Base-by-base conservation (phyloP, 2,113 vertebrate species). In the Proteles cristata region DNA sequence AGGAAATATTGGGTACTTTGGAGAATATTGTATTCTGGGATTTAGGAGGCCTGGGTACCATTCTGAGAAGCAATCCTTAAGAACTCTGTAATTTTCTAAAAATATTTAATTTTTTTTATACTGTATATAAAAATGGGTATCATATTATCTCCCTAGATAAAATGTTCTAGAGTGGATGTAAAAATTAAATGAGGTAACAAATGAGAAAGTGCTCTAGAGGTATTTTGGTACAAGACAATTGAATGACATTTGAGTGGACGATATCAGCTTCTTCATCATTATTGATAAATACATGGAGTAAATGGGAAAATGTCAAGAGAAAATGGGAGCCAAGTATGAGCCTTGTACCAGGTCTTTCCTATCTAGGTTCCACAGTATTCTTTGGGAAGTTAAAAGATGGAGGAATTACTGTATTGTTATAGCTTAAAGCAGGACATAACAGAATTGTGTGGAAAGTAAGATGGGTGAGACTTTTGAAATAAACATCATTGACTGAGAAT, bases 311-410 rank as follows among this genome's bases (percentile, higher is more conserved):
- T 61, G 63, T 55, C 48, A 65, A 53, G 23, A 33, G 3, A 16
- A 39, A 63, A 25, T 53, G 9, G 14, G 14, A 87, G 11, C 28
- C 17, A 25, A 5, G 4, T 4, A 9, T 11, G 28, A 81, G n/a
- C 1, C 14, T 86, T 2, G 0, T 33, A 6, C 3, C 11, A 14
- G 4, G 0, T 1, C 15, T 68, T 31, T 55, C 19, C 15, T 31
- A 33, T 5, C 6, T 53, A 8, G 35, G 35, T 15, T 53, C 55
- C 43, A 65, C 5, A 5, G 11, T 69, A 80, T 66, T 23, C 11
- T 89, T 53, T 21, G 25, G 4, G 3, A 79, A 93, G 12, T 74
- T 68, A 43, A 77, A 93, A 55, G 31, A 68, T 11, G 15, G 65
- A 55, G 28, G 1, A 35, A 83, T 69, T 86, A 35, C 35, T 74